A percentile compares a stretch with the other conserved stretches of the same genome.
Conservation (phyloP, 2,113 vertebrate species). For the Pandion haliaetus region DNA sequence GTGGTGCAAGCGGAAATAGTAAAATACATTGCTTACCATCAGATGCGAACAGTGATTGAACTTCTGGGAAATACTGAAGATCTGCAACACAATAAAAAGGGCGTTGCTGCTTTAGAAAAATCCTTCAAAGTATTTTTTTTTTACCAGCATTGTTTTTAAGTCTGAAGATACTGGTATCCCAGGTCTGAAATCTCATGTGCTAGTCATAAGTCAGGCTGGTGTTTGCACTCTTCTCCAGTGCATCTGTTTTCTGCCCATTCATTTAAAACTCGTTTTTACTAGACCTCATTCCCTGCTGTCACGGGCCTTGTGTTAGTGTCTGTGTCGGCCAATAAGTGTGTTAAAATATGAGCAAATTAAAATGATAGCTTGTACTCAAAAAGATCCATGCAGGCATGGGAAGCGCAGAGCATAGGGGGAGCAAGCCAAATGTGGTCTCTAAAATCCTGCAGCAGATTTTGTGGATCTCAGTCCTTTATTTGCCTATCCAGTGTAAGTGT, state of each 20-base stretch:
- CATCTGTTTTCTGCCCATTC: not conserved
- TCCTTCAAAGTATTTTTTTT: not conserved
- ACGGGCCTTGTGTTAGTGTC: not conserved
- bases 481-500: rapidly evolving
- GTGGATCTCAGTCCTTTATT: not conserved
- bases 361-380: not conserved
- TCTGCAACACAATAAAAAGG: not conserved
- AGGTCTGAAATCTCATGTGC: not conserved
- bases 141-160: not conserved
- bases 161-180: not conserved
- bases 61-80: not conserved
- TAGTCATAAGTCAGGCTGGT: not conserved
- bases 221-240: not conserved
- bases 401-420: not conserved
- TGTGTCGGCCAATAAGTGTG: too few species aligned
- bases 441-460: not conserved
- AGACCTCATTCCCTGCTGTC: not conserved
- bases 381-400: rapidly evolving
- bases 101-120: not conserved
- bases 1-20: not conserved
- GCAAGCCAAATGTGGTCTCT: not conserved
- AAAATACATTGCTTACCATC: conserved; percentile 19
- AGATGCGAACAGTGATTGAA: not conserved
- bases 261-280: not conserved
- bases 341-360: not conserved